Percentiles rank a stretch among this genome's conserved stretches.
phyloP scores from a whole-genome alignment of 1,140 invertebrate genomes.

The Steinernema feltiae region DNA sequence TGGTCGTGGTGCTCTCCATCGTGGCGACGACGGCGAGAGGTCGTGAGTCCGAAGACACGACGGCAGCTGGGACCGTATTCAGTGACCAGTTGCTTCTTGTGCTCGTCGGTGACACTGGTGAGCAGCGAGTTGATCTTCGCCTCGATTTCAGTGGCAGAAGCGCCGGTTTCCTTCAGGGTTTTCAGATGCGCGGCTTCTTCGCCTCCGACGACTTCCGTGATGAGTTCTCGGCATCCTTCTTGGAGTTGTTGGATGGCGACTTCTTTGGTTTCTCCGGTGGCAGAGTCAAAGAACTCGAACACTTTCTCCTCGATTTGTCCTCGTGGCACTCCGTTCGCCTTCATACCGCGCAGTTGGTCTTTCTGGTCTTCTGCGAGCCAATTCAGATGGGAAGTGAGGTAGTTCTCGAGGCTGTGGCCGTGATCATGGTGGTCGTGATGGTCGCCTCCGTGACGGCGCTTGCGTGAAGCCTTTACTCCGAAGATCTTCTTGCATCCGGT shows the following conservation, averaged over 20 bases:
- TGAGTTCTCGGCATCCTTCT: conserved; percentile 11
- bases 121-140: conserved; percentile 25
- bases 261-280: conserved; percentile 14
- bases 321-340: neutral
- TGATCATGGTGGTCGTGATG: neutral
- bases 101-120: conserved; percentile 11
- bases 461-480: neutral
- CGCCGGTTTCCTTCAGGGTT: conserved; percentile 18
- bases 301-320: conserved; percentile 14
- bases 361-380: conserved; percentile 15
- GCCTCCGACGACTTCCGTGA: neutral
- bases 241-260: conserved; percentile 18
- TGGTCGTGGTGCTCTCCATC: neutral
- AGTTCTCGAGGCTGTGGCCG: conserved; percentile 1
- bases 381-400: neutral
- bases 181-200: conserved; percentile 15
- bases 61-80: conserved; percentile 12
- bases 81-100: neutral
- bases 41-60: neutral
- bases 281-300: conserved; percentile 8
- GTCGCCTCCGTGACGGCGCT: neutral
- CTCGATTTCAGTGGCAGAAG: neutral
- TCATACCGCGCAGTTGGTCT: conserved; percentile 3
- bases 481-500: conserved; percentile 13
- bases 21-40: conserved; percentile 15